These are phyloP conservation scores for Bubo bubo DNA, from an alignment of 2,113 vertebrate genomes.

Conservation along the genomic window DNA sequence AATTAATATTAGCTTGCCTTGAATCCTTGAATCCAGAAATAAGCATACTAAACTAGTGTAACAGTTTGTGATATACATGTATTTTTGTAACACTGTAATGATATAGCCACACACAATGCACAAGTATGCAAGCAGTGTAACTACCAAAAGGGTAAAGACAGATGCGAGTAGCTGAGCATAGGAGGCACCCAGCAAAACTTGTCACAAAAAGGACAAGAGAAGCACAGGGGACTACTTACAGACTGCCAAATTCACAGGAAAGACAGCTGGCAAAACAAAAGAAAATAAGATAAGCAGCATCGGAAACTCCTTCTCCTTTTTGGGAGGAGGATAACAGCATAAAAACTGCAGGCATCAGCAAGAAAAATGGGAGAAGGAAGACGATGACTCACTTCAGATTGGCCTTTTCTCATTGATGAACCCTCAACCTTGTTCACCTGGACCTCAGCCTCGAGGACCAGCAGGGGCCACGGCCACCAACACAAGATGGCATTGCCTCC, in stretches of 20 bases:
- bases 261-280: background rate
- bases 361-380: background rate
- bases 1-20: background rate
- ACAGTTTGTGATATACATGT: no score
- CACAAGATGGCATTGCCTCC: rapidly evolving
- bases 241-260: background rate
- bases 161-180: background rate
- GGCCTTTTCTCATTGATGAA: background rate
- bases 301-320: background rate
- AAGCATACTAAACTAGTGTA: background rate
- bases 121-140: background rate
- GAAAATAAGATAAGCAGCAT: background rate
- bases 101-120: background rate
- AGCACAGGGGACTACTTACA: background rate
- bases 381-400: background rate
- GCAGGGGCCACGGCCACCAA: background rate
- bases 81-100: background rate
- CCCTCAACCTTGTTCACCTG: background rate
- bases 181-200: background rate
- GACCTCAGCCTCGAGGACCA: background rate
- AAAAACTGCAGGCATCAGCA: background rate
- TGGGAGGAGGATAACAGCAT: background rate
- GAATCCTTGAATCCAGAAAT: background rate
- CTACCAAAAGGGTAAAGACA: background rate
- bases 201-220: background rate